These are phyloP conservation scores for Exocentrus adspersus DNA, from an alignment of 2,888 invertebrate genomes.

Conservation along the genomic window DNA sequence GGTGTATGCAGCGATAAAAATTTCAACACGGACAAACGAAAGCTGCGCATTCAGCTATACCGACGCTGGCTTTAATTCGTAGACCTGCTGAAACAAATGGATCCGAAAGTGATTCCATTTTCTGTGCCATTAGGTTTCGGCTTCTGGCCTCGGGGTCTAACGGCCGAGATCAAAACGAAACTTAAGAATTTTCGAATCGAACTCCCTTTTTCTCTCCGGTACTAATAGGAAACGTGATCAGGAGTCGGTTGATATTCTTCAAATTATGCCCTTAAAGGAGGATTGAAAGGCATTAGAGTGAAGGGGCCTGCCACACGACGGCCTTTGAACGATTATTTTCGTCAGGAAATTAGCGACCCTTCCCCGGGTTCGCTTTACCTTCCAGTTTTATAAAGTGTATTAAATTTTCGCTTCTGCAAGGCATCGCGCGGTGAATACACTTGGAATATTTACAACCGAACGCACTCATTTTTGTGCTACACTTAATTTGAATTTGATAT, in stretches of 20 bases:
- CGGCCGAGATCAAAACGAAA: conserved; percentile 22
- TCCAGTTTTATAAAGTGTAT: neutral
- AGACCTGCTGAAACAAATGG: conserved; percentile 53
- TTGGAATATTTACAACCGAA: no score
- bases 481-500: no score
- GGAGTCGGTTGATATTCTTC: conserved; percentile 19
- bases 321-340: neutral
- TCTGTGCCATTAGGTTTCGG: conserved; percentile 57
- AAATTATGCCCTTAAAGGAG: conserved; percentile 16
- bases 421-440: no score
- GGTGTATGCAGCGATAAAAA: neutral
- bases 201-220: conserved; percentile 2
- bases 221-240: conserved; percentile 26
- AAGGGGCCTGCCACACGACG: neutral
- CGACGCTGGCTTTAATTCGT: conserved; percentile 12
- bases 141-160: conserved; percentile 9
- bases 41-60: neutral
- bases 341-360: neutral
- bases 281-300: conserved; percentile 13
- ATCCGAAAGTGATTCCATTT: conserved; percentile 59
- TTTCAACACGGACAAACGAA: conserved; percentile 1
- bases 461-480: no score
- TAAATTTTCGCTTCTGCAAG: no score
- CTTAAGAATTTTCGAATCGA: conserved; percentile 28
- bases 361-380: neutral